Evolutionary conservation across 2,888 invertebrate genomes (phyloP).

Genomic region (Ferrisia virgata): DNA sequence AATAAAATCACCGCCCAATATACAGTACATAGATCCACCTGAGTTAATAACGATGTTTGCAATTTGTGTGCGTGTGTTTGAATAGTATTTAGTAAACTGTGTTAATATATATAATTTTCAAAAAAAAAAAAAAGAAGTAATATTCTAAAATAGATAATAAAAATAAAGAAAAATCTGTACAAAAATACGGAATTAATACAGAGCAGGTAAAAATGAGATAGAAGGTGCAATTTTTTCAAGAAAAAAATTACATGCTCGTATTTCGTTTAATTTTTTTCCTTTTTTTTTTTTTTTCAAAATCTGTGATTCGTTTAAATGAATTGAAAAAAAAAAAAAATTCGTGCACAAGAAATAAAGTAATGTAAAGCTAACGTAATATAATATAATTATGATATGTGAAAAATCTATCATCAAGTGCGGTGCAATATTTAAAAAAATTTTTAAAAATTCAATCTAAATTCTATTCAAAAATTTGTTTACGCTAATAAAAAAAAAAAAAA

Average conservation of each 20-base stretch:
- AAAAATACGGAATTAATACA: slow-evolving; percentile 2
- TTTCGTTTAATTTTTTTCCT: neutral
- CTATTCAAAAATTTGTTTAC: neutral
- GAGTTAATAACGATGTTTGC: neutral
- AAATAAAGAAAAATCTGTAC: slow-evolving; percentile 13
- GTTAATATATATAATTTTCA: neutral
- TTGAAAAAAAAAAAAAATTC: slow-evolving; percentile 19
- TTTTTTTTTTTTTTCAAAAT: neutral
- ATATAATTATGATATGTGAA: too few relatives aligned
- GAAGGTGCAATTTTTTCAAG: neutral
- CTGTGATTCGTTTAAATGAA: neutral
- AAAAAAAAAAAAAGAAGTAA: neutral
- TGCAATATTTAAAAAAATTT: slow-evolving; percentile 8
- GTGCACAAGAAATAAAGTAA: slow-evolving; percentile 8
- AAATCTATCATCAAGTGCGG: slow-evolving; percentile 26
- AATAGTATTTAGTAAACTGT: neutral
- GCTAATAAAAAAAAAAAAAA: neutral
- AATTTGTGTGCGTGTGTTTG: slow-evolving; percentile 28
- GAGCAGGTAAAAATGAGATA: neutral
- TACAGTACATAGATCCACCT: neutral
- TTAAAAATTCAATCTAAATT: slow-evolving; percentile 9
- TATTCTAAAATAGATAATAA: slow-evolving; percentile 15
- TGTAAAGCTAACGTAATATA: slow-evolving; percentile 13
- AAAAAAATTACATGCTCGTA: slow-evolving; percentile 30
- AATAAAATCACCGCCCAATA: neutral